Conservation (phyloP, 1,140 invertebrate genomes). For the Dreissena rostriformis region DNA sequence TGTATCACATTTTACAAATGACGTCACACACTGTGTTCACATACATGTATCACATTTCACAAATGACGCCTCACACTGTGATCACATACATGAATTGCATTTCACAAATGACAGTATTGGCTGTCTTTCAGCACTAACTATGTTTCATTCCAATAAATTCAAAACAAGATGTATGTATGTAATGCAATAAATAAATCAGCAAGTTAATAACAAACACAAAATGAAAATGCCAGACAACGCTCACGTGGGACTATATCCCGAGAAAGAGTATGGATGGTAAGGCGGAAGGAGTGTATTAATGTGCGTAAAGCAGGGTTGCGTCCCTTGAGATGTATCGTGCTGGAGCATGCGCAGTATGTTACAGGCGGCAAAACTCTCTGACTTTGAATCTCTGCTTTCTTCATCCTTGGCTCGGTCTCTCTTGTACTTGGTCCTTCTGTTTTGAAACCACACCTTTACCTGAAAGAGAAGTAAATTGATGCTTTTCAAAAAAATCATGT, state of each 20-base stretch:
- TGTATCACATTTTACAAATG: too few species aligned
- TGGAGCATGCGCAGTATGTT: constrained; percentile 72
- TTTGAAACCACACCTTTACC: constrained; percentile 85
- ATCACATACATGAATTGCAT: too few species aligned
- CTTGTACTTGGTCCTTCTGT: constrained; percentile 83
- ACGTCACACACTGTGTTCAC: too few species aligned
- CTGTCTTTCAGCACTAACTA: too few species aligned
- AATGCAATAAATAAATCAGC: too few species aligned
- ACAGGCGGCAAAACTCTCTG: constrained; percentile 71
- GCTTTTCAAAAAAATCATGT: not conserved
- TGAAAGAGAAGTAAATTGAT: constrained; percentile 62
- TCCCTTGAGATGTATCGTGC: constrained; percentile 31
- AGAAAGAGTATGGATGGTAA: constrained; percentile 36
- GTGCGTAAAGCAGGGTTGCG: not conserved
- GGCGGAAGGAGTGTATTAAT: constrained; percentile 36
- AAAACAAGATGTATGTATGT: too few species aligned
- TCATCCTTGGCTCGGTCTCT: constrained; percentile 72
- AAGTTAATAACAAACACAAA: too few species aligned
- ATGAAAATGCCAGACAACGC: not conserved
- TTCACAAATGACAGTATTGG: too few species aligned
- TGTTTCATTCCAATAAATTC: too few species aligned
- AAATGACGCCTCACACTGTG: too few species aligned
- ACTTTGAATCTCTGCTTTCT: constrained; percentile 63
- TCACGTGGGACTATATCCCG: constrained; percentile 53
- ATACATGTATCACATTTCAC: too few species aligned